These are phyloP conservation scores for Phaenicophaeus curvirostris DNA, from an alignment of 2,797 vertebrate species.

Conservation along the genomic window DNA sequence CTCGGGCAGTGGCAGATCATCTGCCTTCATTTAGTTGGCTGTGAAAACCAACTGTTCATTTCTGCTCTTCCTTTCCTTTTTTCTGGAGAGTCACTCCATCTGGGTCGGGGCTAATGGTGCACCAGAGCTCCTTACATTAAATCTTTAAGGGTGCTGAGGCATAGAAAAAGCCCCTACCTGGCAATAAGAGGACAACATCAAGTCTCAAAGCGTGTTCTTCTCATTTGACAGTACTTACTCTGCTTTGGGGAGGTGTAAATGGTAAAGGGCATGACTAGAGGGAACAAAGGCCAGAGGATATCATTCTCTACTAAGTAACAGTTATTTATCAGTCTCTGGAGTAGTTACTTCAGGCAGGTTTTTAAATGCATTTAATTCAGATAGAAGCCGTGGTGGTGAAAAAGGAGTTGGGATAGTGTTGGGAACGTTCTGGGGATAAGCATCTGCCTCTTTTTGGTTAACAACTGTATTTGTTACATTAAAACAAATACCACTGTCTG, in stretches of 20 bases:
- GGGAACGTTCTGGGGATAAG: constrained; percentile 20
- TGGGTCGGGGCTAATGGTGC: neutral
- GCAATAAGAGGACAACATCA: neutral
- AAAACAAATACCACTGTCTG: constrained; percentile 49
- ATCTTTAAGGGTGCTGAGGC: neutral
- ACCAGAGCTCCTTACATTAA: neutral
- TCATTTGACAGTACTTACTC: neutral
- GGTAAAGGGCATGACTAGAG: neutral
- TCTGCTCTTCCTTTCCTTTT: neutral
- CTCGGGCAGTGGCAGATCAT: neutral
- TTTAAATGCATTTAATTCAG: constrained; percentile 30
- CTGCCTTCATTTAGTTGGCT: neutral
- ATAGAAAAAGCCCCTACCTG: neutral
- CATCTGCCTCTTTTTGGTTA: constrained; percentile 30
- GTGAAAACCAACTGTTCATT: neutral
- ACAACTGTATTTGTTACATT: constrained; percentile 37
- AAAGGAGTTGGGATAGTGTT: neutral
- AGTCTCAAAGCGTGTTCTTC: neutral
- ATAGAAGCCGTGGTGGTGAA: neutral
- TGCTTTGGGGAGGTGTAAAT: neutral
- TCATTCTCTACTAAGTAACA: neutral
- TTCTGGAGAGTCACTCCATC: neutral
- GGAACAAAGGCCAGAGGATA: neutral
- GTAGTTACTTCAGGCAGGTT: neutral
- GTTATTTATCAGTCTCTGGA: neutral